phyloP scores from a whole-genome alignment of 2,888 invertebrate genomes.

The Campoplex nolae region DNA sequence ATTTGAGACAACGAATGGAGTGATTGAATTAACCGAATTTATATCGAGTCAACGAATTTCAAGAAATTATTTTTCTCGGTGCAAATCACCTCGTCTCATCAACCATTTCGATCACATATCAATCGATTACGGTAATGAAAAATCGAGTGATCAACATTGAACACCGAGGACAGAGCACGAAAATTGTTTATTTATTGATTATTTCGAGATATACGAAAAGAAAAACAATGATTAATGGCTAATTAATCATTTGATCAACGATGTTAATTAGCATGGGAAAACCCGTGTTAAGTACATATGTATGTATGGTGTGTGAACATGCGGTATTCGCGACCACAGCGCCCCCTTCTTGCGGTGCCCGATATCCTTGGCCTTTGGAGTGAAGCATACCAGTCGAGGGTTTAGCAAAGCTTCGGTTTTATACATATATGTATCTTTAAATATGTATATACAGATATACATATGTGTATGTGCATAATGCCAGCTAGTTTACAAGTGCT shows the following conservation, averaged over 20 bases:
- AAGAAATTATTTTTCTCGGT: background rate
- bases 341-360: conserved; percentile 50
- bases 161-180: background rate
- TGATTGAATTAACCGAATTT: too few species aligned
- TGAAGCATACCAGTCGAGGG: conserved; percentile 49
- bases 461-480: conserved; percentile 4
- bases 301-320: conserved; percentile 11
- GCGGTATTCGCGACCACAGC: conserved; percentile 58
- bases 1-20: too few species aligned
- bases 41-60: too few species aligned
- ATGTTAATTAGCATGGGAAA: background rate
- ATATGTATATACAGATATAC: background rate
- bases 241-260: background rate
- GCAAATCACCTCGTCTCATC: background rate
- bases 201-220: background rate
- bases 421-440: conserved; percentile 1
- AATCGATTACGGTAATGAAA: background rate
- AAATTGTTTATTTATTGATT: background rate
- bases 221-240: background rate
- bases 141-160: background rate
- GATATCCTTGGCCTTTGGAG: conserved; percentile 68
- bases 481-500: conserved; percentile 33
- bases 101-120: background rate
- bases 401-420: conserved; percentile 47
- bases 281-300: conserved; percentile 1